phyloP scores from a whole-genome alignment of 2,113 vertebrate genomes.

The Tauraco erythrolophus region DNA sequence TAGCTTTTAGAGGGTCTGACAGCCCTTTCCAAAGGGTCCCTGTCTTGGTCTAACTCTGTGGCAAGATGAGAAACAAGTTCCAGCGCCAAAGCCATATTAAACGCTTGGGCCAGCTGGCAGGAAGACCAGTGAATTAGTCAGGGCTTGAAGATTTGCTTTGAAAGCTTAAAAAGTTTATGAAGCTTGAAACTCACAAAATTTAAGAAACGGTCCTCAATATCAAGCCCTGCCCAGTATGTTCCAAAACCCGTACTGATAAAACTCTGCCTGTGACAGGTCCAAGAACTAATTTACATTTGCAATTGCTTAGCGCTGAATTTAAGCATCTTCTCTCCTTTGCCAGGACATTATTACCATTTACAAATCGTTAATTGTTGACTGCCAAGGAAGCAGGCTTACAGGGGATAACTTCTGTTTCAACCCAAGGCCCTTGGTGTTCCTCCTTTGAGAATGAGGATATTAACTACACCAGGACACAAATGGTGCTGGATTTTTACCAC shows the following conservation, averaged over 20 bases:
- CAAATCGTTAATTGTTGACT: constrained; percentile 27
- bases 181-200: not conserved
- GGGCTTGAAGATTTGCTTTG: not conserved
- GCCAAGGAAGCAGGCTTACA: not conserved
- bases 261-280: not conserved
- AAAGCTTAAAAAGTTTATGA: not conserved
- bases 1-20: not conserved
- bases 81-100: not conserved
- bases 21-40: not conserved
- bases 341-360: not conserved
- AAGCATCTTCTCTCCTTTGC: constrained; percentile 1
- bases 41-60: not conserved
- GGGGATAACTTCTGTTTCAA: not conserved
- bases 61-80: not conserved
- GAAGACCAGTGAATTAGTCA: not conserved
- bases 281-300: not conserved
- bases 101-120: not conserved
- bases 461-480: constrained; percentile 10
- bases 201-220: not conserved
- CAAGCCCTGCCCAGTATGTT: not conserved
- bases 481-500: not conserved
- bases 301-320: not conserved
- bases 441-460: constrained; percentile 14
- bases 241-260: not conserved
- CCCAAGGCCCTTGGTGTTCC: not conserved